Percentiles rank a stretch among this genome's conserved stretches.
These are phyloP conservation scores for Tyrannus savana DNA, from an alignment of 2,113 vertebrate genomes.

Conservation along the genomic window DNA sequence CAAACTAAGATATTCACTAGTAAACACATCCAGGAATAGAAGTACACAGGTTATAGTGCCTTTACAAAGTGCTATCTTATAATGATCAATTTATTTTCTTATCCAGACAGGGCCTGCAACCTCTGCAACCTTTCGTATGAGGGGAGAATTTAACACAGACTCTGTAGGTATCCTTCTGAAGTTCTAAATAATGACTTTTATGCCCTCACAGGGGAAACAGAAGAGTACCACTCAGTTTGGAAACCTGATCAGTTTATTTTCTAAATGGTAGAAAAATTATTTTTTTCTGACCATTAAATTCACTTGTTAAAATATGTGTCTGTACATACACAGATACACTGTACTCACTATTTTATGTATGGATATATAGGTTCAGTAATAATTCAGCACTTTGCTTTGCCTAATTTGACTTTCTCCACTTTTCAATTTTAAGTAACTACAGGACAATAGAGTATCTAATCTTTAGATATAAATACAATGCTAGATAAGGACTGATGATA, in stretches of 20 bases:
- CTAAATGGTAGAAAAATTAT: neutral
- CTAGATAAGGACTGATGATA: neutral
- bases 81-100: neutral
- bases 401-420: neutral
- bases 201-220: neutral
- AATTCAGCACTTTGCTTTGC: neutral
- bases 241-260: neutral
- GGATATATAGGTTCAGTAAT: neutral
- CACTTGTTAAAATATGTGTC: neutral
- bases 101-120: neutral
- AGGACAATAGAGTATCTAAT: neutral
- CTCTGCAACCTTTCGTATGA: neutral
- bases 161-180: neutral
- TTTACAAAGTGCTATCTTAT: neutral
- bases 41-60: neutral
- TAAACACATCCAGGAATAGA: neutral
- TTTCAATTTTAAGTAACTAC: neutral
- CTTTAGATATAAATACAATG: neutral
- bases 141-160: neutral
- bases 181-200: neutral
- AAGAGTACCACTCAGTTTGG: neutral
- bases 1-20: neutral
- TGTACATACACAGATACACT: rapidly evolving
- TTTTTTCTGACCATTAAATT: neutral
- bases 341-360: neutral